These are phyloP conservation scores for Abscondita cerata DNA, from an alignment of 2,888 invertebrate genomes.

Conservation along the genomic window DNA sequence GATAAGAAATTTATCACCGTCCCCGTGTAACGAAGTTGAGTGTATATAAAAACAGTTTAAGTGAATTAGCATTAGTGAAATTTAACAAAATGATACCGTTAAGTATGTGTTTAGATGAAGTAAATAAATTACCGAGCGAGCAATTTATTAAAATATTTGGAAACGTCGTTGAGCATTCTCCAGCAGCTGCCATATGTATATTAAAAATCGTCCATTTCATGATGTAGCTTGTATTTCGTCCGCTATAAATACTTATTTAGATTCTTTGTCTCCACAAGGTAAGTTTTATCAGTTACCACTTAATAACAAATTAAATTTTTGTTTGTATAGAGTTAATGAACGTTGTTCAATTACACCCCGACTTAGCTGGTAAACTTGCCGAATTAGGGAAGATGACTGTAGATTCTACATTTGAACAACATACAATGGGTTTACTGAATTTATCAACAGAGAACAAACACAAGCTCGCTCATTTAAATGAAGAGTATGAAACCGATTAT, in stretches of 20 bases:
- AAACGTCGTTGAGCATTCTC: conserved; percentile 69
- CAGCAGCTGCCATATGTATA: conserved; percentile 62
- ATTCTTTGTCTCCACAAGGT: conserved; percentile 62
- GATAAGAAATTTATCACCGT: conserved; percentile 14
- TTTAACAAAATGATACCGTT: background rate
- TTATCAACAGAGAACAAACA: conserved; percentile 63
- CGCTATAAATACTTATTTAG: conserved; percentile 64
- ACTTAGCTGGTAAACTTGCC: conserved; percentile 67
- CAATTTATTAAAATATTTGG: conserved; percentile 66
- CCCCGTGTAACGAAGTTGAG: conserved; percentile 4
- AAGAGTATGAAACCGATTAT: conserved; percentile 36
- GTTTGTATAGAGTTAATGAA: conserved; percentile 32
- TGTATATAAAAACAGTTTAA: conserved; percentile 1
- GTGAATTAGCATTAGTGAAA: background rate
- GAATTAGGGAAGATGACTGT: conserved; percentile 63
- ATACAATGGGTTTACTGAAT: conserved; percentile 62
- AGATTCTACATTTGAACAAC: conserved; percentile 67
- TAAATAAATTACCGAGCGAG: conserved; percentile 62
- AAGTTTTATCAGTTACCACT: conserved; percentile 38
- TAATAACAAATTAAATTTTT: background rate
- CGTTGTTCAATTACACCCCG: conserved; percentile 68
- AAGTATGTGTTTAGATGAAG: conserved; percentile 56
- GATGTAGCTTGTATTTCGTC: conserved; percentile 60
- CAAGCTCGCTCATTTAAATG: conserved; percentile 60
- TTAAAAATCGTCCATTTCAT: conserved; percentile 63